A percentile compares a stretch with the other conserved stretches of the same genome.
phyloP scores from a whole-genome alignment of 2,113 vertebrate genomes.

The Lipotes vexillifer region DNA sequence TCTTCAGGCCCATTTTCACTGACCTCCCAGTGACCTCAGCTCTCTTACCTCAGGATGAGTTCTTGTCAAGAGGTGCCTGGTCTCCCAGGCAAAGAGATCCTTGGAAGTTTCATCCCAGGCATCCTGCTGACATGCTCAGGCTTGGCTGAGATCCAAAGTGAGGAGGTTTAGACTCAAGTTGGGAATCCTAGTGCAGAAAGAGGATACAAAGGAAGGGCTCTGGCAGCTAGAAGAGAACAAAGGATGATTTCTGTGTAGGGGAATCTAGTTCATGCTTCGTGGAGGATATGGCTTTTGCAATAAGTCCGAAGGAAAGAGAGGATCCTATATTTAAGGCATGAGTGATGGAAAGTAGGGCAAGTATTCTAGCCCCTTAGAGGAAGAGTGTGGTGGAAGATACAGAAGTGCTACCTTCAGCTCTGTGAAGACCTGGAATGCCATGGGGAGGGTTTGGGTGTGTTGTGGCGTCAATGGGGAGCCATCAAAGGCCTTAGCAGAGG shows the following conservation, averaged over 20 bases:
- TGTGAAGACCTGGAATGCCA: not conserved
- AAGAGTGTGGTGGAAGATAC: not conserved
- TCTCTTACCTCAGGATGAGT: not conserved
- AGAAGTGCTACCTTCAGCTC: accelerated
- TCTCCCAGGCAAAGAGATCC: not conserved
- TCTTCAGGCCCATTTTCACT: not conserved
- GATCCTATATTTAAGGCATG: not conserved
- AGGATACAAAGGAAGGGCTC: not conserved
- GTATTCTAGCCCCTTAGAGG: not conserved
- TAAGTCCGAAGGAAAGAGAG: not conserved
- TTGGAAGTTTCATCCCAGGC: not conserved
- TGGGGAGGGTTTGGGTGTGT: not conserved
- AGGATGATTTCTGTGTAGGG: not conserved
- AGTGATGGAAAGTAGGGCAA: not conserved
- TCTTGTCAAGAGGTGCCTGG: not conserved
- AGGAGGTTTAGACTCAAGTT: not conserved
- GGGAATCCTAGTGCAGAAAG: not conserved
- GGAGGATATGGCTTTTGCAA: not conserved
- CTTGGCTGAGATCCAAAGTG: not conserved
- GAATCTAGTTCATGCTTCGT: not conserved
- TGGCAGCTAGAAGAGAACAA: too few species aligned
- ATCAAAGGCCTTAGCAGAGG: not conserved
- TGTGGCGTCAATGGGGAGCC: not conserved
- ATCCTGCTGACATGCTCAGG: not conserved
- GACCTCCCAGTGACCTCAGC: not conserved